A percentile compares a stretch with the other conserved stretches of the same genome.
Conservation (phyloP, 2,797 vertebrate species). For the Falco rusticolus region DNA sequence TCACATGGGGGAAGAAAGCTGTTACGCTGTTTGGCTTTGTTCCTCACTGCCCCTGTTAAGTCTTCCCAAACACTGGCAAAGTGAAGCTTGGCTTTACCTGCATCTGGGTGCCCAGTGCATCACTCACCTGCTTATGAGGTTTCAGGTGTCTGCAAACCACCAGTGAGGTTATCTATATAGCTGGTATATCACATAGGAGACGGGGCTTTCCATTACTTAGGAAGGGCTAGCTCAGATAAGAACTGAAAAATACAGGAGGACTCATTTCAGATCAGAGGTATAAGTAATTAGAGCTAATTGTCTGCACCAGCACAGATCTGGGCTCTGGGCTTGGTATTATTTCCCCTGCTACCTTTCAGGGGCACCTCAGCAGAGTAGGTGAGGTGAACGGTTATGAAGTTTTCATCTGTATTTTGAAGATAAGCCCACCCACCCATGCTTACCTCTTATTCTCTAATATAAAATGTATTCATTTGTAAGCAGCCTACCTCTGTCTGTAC, state of each 20-base stretch:
- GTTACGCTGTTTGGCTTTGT: accelerated
- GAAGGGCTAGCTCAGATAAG: not conserved
- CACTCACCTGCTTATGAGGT: not conserved
- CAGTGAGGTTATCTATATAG: not conserved
- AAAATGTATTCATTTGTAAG: not conserved
- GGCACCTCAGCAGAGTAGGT: not conserved
- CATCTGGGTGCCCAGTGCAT: not conserved
- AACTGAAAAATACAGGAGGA: not conserved
- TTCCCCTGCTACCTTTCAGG: not conserved
- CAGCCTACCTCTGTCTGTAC: not conserved
- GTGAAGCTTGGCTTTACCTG: not conserved
- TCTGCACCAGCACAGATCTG: not conserved
- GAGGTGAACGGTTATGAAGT: too few relatives aligned
- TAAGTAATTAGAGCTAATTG: not conserved
- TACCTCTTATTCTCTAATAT: not conserved
- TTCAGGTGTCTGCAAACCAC: not conserved
- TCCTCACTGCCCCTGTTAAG: not conserved
- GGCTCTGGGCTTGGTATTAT: not conserved
- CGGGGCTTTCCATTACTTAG: not conserved
- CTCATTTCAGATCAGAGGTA: not conserved
- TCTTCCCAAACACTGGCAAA: not conserved
- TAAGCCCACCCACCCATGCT: not conserved
- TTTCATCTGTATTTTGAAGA: not conserved
- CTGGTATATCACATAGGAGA: not conserved
- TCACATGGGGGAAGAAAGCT: not conserved